phyloP scores from a whole-genome alignment of 1,140 invertebrate species.

The Cylas formicarius region DNA sequence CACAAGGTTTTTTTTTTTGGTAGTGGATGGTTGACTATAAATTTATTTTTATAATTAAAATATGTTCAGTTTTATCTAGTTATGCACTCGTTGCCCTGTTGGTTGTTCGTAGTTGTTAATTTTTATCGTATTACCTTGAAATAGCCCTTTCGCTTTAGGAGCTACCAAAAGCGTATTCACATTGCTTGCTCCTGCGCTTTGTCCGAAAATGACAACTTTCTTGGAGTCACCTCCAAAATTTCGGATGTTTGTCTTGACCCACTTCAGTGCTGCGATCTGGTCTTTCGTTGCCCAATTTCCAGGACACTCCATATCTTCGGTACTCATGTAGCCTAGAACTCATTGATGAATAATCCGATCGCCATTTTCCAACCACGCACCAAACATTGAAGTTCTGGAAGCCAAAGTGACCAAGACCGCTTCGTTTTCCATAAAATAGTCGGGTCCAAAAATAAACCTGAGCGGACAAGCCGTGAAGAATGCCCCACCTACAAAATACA shows the following conservation, averaged over 20 bases:
- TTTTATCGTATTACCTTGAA: no score
- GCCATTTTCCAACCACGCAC: slow-evolving; percentile 2
- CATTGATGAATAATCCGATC: background rate
- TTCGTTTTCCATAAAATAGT: slow-evolving; percentile 49
- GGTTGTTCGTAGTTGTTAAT: no score
- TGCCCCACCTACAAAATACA: slow-evolving; percentile 52
- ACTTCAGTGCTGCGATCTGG: slow-evolving; percentile 7
- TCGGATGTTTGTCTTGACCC: slow-evolving; percentile 9
- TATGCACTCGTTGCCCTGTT: no score
- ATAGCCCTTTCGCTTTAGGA: slow-evolving; percentile 3
- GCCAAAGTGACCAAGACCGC: slow-evolving; percentile 54
- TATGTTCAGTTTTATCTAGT: no score
- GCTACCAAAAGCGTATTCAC: slow-evolving; percentile 1
- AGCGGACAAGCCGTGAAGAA: slow-evolving; percentile 45
- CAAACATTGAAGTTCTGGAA: slow-evolving; percentile 36
- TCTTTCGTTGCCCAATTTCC: slow-evolving; percentile 13
- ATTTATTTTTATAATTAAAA: no score
- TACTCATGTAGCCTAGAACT: slow-evolving; percentile 6
- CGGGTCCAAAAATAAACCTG: slow-evolving; percentile 41
- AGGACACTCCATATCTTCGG: slow-evolving; percentile 10
- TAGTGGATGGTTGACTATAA: no score
- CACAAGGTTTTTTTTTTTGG: no score
- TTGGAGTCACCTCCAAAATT: slow-evolving; percentile 12
- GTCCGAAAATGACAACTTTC: slow-evolving; percentile 12
- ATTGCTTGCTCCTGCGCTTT: slow-evolving; percentile 7